phyloP scores from a whole-genome alignment of 2,888 invertebrate species.

The Acrobasis suavella region DNA sequence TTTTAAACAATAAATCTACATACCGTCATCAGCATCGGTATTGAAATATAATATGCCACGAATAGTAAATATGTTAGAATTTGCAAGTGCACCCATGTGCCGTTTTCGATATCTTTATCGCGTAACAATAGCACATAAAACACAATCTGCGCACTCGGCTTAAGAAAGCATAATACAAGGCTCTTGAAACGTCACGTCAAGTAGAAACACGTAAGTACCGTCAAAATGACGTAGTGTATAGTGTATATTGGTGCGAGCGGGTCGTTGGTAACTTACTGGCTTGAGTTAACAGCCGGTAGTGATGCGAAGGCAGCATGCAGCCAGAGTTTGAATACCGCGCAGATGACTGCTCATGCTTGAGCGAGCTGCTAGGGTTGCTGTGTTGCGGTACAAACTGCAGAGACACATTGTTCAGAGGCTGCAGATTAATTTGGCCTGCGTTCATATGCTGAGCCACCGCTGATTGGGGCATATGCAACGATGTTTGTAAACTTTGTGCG shows the following conservation, averaged over 20 bases:
- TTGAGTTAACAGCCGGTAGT: conserved; percentile 66
- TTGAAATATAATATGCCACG: conserved; percentile 31
- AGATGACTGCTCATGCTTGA: conserved; percentile 61
- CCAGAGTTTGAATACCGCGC: conserved; percentile 62
- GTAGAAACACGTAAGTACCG: conserved; percentile 17
- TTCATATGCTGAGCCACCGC: conserved; percentile 53
- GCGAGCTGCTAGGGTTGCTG: conserved; percentile 45
- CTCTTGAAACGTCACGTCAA: conserved; percentile 18
- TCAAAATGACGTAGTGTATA: not conserved
- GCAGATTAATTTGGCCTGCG: conserved; percentile 61
- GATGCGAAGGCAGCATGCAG: conserved; percentile 64
- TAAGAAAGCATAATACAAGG: conserved; percentile 21
- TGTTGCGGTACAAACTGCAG: conserved; percentile 59
- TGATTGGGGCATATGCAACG: conserved; percentile 61
- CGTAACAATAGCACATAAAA: conserved; percentile 40
- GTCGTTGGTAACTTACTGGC: conserved; percentile 61
- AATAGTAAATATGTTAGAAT: conserved; percentile 29
- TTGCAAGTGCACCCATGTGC: conserved; percentile 17
- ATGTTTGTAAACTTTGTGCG: conserved; percentile 64
- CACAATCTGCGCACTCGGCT: conserved; percentile 28
- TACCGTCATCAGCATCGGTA: conserved; percentile 25
- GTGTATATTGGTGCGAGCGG: not conserved
- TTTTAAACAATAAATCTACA: not conserved
- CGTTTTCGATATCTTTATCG: conserved; percentile 21
- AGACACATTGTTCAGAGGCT: conserved; percentile 57